A percentile compares a stretch with the other conserved stretches of the same genome.
phyloP scores from a whole-genome alignment of 1,140 invertebrate species.

The Archegozetes longisetosus region DNA sequence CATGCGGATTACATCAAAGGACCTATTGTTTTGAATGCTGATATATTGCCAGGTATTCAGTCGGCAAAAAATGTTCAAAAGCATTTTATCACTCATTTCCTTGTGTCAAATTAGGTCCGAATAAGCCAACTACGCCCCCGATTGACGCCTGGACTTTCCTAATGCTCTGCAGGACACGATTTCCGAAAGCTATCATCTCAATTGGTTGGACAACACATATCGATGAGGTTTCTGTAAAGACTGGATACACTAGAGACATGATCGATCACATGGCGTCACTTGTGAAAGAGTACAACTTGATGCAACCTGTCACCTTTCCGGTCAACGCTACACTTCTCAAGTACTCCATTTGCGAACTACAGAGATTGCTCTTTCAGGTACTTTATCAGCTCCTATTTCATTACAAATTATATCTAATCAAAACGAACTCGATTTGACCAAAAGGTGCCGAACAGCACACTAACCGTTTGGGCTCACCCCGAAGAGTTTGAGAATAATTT shows the following conservation, averaged over 20 bases:
- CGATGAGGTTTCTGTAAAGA: constrained; percentile 13
- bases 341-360: constrained; percentile 35
- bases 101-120: constrained; percentile 37
- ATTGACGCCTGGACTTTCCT: constrained; percentile 52
- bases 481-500: constrained; percentile 17
- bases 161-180: constrained; percentile 34
- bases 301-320: constrained; percentile 58
- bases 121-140: constrained; percentile 39
- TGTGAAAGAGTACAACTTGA: constrained; percentile 38
- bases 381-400: background rate
- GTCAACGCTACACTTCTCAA: constrained; percentile 54
- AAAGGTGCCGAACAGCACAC: constrained; percentile 23
- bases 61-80: background rate
- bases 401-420: background rate
- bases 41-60: constrained; percentile 50
- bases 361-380: constrained; percentile 23
- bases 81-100: background rate
- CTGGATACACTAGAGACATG: constrained; percentile 44
- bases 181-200: constrained; percentile 51
- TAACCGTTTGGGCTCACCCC: constrained; percentile 19
- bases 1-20: constrained; percentile 19
- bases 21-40: constrained; percentile 75
- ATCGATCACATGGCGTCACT: constrained; percentile 52
- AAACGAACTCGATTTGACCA: background rate
- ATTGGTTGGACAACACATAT: constrained; percentile 70